Evolutionary conservation across 2,797 vertebrate species (phyloP).

Genomic region (Malacoctenus gilli): DNA sequence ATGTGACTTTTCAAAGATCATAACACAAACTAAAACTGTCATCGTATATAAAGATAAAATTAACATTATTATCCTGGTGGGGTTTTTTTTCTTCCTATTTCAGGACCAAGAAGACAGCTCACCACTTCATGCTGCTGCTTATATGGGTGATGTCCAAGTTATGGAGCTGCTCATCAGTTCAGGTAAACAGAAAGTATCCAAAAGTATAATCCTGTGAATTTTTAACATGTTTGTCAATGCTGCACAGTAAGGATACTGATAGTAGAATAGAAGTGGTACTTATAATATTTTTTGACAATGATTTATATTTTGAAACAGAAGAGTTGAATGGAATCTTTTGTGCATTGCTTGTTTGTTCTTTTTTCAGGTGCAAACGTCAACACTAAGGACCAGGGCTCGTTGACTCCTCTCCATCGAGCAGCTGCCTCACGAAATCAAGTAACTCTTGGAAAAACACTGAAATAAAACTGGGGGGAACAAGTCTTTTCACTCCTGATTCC

Average conservation of each 20-base stretch:
- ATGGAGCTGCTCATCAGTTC: constrained; percentile 93
- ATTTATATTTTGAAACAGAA: too few relatives aligned
- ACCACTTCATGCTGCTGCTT: constrained; percentile 95
- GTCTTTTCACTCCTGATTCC: constrained; percentile 1
- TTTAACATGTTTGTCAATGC: too few relatives aligned
- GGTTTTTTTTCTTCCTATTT: not conserved
- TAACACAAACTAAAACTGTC: too few relatives aligned
- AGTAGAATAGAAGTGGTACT: too few relatives aligned
- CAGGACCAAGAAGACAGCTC: constrained; percentile 95
- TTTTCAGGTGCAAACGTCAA: constrained; percentile 91
- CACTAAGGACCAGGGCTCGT: constrained; percentile 90
- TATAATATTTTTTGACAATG: too few relatives aligned
- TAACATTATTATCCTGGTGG: too few relatives aligned
- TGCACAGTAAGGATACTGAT: too few relatives aligned
- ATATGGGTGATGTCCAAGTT: constrained; percentile 89
- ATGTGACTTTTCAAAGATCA: too few relatives aligned
- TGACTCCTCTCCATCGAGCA: constrained; percentile 94
- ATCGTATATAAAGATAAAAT: too few relatives aligned
- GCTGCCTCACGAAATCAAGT: constrained; percentile 94
- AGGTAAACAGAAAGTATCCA: constrained; percentile 75
- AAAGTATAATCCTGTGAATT: not conserved
- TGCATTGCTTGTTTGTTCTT: too few relatives aligned
- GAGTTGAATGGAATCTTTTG: too few relatives aligned
- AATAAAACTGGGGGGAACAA: not conserved
- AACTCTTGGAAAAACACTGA: constrained; percentile 5